A percentile compares a stretch with the other conserved stretches of the same genome.
phyloP scores from a whole-genome alignment of 2,113 vertebrate genomes.

The Eretmochelys imbricata region DNA sequence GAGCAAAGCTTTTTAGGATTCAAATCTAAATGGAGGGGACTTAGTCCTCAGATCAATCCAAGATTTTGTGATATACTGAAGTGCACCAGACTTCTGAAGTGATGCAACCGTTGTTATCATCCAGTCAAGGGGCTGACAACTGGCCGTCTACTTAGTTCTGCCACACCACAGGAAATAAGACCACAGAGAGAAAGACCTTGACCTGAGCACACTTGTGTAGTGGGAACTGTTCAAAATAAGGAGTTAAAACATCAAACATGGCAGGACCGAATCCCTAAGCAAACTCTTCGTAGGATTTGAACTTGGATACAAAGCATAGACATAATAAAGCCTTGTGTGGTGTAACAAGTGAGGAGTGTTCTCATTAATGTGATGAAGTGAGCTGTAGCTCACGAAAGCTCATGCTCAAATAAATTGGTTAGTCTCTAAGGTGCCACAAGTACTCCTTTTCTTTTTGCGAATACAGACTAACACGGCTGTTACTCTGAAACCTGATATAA shows the following conservation, averaged over 20 bases:
- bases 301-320: slow-evolving; percentile 39
- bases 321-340: slow-evolving; percentile 28
- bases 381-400: too few species aligned
- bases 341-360: slow-evolving; percentile 38
- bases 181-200: not conserved
- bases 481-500: too few species aligned
- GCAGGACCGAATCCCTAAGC: slow-evolving; percentile 41
- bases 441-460: too few species aligned
- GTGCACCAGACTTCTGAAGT: not conserved
- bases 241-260: slow-evolving; percentile 14
- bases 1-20: not conserved
- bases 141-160: not conserved
- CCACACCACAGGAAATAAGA: not conserved
- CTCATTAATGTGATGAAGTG: slow-evolving; percentile 56
- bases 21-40: not conserved
- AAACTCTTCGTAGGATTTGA: slow-evolving; percentile 50
- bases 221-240: slow-evolving; percentile 11
- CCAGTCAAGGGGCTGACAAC: not conserved
- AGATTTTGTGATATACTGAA: not conserved
- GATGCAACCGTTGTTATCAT: not conserved
- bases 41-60: not conserved
- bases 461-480: too few species aligned
- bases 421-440: too few species aligned
- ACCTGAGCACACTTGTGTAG: not conserved
- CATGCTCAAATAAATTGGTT: too few species aligned